Evolutionary conservation across 2,797 vertebrate genomes (phyloP).

Genomic region (Vireo griseus): DNA sequence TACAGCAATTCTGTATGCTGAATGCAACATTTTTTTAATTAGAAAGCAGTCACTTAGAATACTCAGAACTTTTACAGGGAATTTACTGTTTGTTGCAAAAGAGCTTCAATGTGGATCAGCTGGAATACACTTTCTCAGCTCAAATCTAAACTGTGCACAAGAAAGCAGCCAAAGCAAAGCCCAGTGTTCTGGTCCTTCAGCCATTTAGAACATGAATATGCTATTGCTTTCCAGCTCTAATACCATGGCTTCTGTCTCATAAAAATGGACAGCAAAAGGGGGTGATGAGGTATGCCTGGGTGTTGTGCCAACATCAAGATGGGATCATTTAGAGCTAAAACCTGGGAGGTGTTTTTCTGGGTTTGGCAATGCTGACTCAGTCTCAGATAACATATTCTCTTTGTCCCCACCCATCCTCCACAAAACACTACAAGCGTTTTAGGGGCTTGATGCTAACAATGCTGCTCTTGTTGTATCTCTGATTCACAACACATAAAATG

Average conservation of each 20-base stretch:
- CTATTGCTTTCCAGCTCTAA: neutral
- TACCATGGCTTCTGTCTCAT: neutral
- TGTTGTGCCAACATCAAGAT: neutral
- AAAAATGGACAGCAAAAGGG: neutral
- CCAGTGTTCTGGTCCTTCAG: neutral
- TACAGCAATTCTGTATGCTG: neutral
- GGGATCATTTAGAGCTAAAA: neutral
- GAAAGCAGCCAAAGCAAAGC: neutral
- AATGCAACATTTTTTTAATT: neutral
- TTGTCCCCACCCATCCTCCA: neutral
- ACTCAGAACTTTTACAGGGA: neutral
- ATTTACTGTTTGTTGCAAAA: neutral
- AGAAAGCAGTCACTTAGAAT: neutral
- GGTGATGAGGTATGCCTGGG: neutral
- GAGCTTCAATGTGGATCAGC: neutral
- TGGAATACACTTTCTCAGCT: neutral
- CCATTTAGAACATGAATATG: neutral
- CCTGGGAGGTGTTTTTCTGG: neutral
- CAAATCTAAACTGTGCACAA: neutral
- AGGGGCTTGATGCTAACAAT: neutral
- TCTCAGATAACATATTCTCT: neutral
- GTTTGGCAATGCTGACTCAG: neutral
- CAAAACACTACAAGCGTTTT: neutral
- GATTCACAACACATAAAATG: neutral
- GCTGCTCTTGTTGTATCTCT: neutral